Evolutionary conservation across 2,113 vertebrate genomes (phyloP).

Genomic region (Gobio gobio): DNA sequence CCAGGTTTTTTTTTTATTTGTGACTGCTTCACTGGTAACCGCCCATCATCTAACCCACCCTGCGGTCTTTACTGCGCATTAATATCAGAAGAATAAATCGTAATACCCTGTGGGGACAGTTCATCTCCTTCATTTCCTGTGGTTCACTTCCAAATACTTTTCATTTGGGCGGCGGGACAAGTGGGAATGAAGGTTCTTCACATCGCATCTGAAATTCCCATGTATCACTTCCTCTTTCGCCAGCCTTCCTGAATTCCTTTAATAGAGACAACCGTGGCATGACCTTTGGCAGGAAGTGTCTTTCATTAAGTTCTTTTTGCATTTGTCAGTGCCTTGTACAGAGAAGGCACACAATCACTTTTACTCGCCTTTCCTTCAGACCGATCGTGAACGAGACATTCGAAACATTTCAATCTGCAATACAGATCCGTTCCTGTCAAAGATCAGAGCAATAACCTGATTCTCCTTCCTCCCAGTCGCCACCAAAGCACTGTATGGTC

Average conservation of each 20-base stretch:
- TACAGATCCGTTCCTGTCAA: constrained; percentile 40
- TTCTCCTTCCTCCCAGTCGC: constrained; percentile 51
- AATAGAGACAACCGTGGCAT: constrained; percentile 24
- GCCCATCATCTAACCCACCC: neutral
- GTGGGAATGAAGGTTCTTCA: constrained; percentile 27
- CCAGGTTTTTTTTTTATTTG: neutral
- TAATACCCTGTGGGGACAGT: neutral
- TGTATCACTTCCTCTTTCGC: constrained; percentile 43
- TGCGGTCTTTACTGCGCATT: neutral
- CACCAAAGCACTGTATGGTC: constrained; percentile 60
- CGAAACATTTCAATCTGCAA: constrained; percentile 55
- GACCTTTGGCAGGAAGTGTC: constrained; percentile 33
- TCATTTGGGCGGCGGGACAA: neutral
- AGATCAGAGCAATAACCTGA: constrained; percentile 62
- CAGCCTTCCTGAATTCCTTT: constrained; percentile 57
- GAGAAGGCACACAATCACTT: constrained; percentile 54
- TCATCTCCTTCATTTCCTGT: constrained; percentile 34
- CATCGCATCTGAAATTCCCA: constrained; percentile 32
- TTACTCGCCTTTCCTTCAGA: neutral
- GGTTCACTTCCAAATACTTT: constrained; percentile 32
- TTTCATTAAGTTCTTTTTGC: constrained; percentile 34
- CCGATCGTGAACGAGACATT: neutral
- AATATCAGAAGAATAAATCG: constrained; percentile 19
- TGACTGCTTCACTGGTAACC: neutral
- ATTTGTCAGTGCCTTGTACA: constrained; percentile 62